Percentiles rank a stretch among this genome's conserved stretches.
Conservation (phyloP, 2,888 invertebrate genomes). For the Rambutsinella grinnellia region DNA sequence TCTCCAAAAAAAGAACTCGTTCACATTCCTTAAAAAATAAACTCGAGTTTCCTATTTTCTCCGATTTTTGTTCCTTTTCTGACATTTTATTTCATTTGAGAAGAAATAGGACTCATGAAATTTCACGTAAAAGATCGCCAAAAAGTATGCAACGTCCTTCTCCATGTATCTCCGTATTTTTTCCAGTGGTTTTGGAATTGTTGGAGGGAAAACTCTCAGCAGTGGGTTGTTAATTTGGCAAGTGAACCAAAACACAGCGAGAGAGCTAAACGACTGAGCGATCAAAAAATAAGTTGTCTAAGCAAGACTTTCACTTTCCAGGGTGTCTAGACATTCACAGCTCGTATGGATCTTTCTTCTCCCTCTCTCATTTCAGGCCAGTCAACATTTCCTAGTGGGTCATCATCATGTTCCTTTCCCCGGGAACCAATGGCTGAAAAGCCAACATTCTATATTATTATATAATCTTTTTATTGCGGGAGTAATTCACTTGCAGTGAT, state of each 20-base stretch:
- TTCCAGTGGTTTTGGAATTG: conserved; percentile 2
- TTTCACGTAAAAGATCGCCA: background rate
- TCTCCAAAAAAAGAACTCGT: background rate
- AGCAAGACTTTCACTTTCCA: conserved; percentile 55
- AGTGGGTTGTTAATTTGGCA: conserved; percentile 54
- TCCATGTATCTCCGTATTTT: conserved; percentile 1
- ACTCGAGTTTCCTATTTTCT: background rate
- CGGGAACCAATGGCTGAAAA: background rate
- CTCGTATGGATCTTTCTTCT: conserved; percentile 22
- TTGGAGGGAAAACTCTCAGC: conserved; percentile 28
- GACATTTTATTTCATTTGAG: background rate
- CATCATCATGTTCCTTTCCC: background rate
- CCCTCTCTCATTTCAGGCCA: conserved; percentile 19
- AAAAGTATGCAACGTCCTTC: background rate
- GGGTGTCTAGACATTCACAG: conserved; percentile 54
- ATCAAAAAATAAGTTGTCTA: conserved; percentile 53
- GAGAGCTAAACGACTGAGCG: conserved; percentile 48
- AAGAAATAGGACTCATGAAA: background rate
- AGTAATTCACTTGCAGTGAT: background rate
- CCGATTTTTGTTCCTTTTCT: background rate
- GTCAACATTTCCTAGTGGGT: conserved; percentile 33
- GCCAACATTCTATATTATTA: background rate
- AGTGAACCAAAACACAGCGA: conserved; percentile 50
- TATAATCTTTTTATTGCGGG: background rate
- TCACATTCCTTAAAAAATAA: background rate